These are phyloP conservation scores for Aphrophora alni DNA, from an alignment of 2,888 invertebrate genomes.

Conservation along the genomic window DNA sequence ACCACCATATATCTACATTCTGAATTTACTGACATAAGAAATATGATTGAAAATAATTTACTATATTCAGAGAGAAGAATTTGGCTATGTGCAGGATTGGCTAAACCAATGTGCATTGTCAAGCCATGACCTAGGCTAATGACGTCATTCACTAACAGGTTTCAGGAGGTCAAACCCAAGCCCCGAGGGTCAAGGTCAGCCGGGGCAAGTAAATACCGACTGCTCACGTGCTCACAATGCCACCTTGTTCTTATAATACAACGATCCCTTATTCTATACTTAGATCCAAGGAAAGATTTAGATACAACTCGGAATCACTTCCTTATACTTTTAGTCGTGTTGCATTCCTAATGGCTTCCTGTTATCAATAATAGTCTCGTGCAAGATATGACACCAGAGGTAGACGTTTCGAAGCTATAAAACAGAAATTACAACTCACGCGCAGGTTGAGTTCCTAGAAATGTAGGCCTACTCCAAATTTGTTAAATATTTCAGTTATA, in stretches of 20 bases:
- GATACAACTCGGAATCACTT: neutral
- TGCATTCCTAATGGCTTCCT: neutral
- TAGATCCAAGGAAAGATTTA: too few species aligned
- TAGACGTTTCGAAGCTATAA: too few species aligned
- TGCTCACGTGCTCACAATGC: neutral
- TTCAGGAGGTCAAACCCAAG: neutral
- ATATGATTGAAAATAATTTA: too few species aligned
- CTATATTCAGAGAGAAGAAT: neutral
- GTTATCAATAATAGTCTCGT: neutral
- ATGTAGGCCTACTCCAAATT: too few species aligned
- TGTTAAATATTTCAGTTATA: too few species aligned
- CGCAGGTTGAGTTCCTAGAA: too few species aligned
- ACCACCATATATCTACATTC: too few species aligned
- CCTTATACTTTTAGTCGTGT: neutral
- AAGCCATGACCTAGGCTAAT: neutral
- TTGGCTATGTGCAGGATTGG: neutral
- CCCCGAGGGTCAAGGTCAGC: neutral
- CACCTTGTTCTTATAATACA: neutral
- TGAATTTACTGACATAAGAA: too few species aligned
- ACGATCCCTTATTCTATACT: neutral
- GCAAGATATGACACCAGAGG: too few species aligned
- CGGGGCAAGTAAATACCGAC: too few species aligned
- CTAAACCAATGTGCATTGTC: neutral
- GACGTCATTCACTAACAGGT: slow-evolving; percentile 1
- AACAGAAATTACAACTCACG: too few species aligned